phyloP scores from a whole-genome alignment of 2,113 vertebrate genomes.

The Chloebia gouldiae region DNA sequence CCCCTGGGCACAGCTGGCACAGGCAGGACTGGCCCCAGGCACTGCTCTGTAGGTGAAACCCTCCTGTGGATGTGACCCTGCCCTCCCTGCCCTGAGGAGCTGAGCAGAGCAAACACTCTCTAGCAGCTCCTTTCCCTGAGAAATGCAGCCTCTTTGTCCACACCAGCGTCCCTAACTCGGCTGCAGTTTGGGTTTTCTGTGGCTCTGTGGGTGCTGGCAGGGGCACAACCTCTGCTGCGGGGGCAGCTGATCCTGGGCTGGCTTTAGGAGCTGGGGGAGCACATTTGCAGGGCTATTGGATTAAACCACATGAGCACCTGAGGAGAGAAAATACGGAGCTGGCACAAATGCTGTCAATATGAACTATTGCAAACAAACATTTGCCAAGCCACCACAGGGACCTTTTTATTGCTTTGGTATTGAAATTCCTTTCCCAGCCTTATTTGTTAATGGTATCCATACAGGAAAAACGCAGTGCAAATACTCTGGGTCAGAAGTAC shows the following conservation, averaged over 20 bases:
- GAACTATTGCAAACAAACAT: not conserved
- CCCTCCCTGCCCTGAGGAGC: accelerated
- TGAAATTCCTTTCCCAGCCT: not conserved
- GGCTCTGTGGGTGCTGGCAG: not conserved
- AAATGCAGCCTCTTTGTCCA: not conserved
- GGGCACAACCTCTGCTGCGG: not conserved
- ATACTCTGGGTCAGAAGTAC: not conserved
- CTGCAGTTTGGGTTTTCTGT: accelerated
- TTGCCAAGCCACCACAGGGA: not conserved
- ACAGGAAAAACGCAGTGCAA: not conserved
- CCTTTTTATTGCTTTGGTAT: not conserved
- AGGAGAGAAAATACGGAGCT: not conserved
- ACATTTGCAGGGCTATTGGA: not conserved
- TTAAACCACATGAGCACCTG: not conserved
- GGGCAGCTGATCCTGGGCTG: not conserved
- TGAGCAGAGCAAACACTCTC: not conserved
- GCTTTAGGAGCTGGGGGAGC: not conserved
- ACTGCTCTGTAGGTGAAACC: accelerated
- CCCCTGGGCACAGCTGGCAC: not conserved
- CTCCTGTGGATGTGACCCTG: accelerated
- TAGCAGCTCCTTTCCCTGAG: not conserved
- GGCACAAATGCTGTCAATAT: not conserved
- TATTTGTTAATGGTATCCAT: not conserved
- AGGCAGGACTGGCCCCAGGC: not conserved
- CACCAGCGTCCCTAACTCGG: accelerated